phyloP scores from a whole-genome alignment of 2,888 invertebrate genomes.

The Drosophila rubida region DNA sequence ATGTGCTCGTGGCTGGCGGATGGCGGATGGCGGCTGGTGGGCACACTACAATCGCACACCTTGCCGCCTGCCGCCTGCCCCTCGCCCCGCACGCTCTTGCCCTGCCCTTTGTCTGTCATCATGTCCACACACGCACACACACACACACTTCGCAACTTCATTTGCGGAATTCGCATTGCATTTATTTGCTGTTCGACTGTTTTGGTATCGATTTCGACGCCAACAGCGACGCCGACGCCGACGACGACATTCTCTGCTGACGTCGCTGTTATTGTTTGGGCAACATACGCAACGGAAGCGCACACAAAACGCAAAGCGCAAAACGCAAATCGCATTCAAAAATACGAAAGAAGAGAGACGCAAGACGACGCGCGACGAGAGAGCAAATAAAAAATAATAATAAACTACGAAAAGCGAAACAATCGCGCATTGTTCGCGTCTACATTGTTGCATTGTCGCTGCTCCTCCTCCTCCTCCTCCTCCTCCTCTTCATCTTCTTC shows the following conservation, averaged over 20 bases:
- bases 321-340: conserved; percentile 48
- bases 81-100: too few relatives aligned
- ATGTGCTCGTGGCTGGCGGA: not conserved
- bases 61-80: not conserved
- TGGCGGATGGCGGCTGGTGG: not conserved
- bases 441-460: not conserved
- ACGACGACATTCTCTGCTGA: conserved; percentile 5
- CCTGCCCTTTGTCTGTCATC: not conserved
- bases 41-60: not conserved
- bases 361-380: too few relatives aligned
- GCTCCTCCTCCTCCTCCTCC: too few relatives aligned
- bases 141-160: not conserved
- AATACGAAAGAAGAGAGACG: not conserved
- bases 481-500: too few relatives aligned
- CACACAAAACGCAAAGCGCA: conserved; percentile 45
- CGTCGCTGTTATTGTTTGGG: conserved; percentile 38
- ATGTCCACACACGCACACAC: not conserved
- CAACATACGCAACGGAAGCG: conserved; percentile 54
- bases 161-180: conserved; percentile 46
- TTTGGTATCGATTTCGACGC: conserved; percentile 54
- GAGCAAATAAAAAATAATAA: not conserved
- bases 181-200: conserved; percentile 33
- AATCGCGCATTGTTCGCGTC: conserved; percentile 35
- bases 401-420: conserved; percentile 29
- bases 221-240: conserved; percentile 9